Conservation (phyloP, 2,888 invertebrate genomes). For the Tyria jacobaeae region DNA sequence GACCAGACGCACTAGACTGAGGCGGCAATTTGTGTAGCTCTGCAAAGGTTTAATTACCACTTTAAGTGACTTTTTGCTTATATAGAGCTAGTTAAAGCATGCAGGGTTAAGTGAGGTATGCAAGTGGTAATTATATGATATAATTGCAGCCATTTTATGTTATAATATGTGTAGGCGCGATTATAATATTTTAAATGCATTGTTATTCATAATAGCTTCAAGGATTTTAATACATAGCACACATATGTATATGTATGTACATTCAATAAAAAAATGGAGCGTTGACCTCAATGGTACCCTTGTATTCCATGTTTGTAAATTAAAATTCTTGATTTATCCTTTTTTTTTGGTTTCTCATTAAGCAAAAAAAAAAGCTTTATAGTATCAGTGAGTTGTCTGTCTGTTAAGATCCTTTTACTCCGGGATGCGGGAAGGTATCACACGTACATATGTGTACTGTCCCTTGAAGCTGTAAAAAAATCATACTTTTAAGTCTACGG, state of each 20-base stretch:
- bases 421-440: too few species aligned
- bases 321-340: background rate
- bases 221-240: background rate
- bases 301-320: background rate
- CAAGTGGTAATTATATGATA: slow-evolving; percentile 18
- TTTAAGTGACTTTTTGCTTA: slow-evolving; percentile 46
- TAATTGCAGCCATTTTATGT: background rate
- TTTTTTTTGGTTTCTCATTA: background rate
- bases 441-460: too few species aligned
- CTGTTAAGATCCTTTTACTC: too few species aligned
- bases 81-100: slow-evolving; percentile 33
- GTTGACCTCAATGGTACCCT: background rate
- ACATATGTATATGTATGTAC: too few species aligned
- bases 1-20: slow-evolving; percentile 48
- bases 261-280: background rate
- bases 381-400: too few species aligned
- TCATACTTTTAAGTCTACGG: too few species aligned
- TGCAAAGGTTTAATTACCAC: slow-evolving; percentile 49
- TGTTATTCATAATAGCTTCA: background rate
- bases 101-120: slow-evolving; percentile 32
- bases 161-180: background rate
- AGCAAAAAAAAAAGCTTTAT: too few species aligned
- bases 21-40: slow-evolving; percentile 41
- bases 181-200: background rate
- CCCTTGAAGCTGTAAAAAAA: too few species aligned